Evolutionary conservation across 2,797 vertebrate species (phyloP).

Genomic region (Pempheris klunzingeri): DNA sequence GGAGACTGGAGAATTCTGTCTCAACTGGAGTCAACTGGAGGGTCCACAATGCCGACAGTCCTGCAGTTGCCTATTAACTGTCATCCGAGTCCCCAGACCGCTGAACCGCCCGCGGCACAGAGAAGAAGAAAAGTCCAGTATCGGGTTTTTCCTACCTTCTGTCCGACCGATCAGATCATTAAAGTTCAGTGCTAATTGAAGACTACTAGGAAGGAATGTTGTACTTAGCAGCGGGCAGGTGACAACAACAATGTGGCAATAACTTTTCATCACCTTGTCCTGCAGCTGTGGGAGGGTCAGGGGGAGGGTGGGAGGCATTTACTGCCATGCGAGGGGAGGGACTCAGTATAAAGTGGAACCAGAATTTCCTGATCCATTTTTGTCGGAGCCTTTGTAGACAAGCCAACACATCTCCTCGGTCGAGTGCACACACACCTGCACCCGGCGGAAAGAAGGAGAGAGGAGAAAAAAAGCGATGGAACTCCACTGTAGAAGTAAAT

Average conservation of each 20-base stretch:
- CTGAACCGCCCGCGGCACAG: slow-evolving; percentile 16
- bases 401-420: slow-evolving; percentile 71
- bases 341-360: slow-evolving; percentile 69
- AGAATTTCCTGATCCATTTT: slow-evolving; percentile 84
- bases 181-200: slow-evolving; percentile 35
- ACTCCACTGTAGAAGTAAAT: slow-evolving; percentile 77
- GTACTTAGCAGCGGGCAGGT: slow-evolving; percentile 33
- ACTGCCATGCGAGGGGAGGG: slow-evolving; percentile 62
- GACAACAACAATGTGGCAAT: slow-evolving; percentile 59
- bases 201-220: slow-evolving; percentile 29
- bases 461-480: slow-evolving; percentile 32
- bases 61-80: slow-evolving; percentile 54
- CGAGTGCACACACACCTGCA: slow-evolving; percentile 80
- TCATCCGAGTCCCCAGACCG: slow-evolving; percentile 65
- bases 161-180: slow-evolving; percentile 29
- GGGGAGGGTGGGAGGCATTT: slow-evolving; percentile 56
- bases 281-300: slow-evolving; percentile 49
- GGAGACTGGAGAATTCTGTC: slow-evolving; percentile 64
- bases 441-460: slow-evolving; percentile 45
- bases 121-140: slow-evolving; percentile 14
- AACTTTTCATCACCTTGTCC: slow-evolving; percentile 53
- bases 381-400: slow-evolving; percentile 77
- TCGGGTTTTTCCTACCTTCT: slow-evolving; percentile 24
- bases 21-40: slow-evolving; percentile 68
- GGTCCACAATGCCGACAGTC: slow-evolving; percentile 53